phyloP scores from a whole-genome alignment of 2,113 vertebrate species.

The Apodemus sylvaticus region DNA sequence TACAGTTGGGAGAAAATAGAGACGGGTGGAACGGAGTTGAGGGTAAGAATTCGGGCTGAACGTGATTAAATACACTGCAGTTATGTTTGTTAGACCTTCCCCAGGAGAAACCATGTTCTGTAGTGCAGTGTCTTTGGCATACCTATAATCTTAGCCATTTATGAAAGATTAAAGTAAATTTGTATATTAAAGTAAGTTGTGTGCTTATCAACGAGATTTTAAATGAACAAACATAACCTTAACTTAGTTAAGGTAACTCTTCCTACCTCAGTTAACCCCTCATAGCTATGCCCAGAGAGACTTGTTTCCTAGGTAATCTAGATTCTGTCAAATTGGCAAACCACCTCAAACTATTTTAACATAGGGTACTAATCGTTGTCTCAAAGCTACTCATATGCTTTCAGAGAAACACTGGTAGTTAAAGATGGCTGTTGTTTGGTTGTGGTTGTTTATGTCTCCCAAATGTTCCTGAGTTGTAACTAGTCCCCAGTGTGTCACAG shows the following conservation, averaged over 20 bases:
- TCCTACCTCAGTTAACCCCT: background rate
- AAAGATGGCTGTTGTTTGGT: background rate
- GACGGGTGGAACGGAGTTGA: background rate
- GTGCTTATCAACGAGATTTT: background rate
- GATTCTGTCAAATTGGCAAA: background rate
- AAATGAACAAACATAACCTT: background rate
- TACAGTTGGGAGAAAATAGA: background rate
- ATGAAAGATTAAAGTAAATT: background rate
- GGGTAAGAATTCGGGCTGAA: background rate
- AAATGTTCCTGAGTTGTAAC: background rate
- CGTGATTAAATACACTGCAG: background rate
- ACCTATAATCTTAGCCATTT: background rate
- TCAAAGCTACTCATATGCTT: background rate
- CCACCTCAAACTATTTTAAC: background rate
- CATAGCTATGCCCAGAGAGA: background rate
- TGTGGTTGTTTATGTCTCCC: background rate
- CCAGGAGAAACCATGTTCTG: background rate
- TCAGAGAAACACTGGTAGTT: background rate
- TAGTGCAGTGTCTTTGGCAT: background rate
- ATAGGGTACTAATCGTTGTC: background rate
- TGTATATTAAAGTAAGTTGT: background rate
- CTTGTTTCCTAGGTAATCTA: background rate
- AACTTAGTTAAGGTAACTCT: background rate
- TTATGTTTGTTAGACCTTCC: background rate
- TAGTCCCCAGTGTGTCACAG: too few species aligned